Conservation (phyloP, 1,140 invertebrate species). For the Tenebrio molitor region DNA sequence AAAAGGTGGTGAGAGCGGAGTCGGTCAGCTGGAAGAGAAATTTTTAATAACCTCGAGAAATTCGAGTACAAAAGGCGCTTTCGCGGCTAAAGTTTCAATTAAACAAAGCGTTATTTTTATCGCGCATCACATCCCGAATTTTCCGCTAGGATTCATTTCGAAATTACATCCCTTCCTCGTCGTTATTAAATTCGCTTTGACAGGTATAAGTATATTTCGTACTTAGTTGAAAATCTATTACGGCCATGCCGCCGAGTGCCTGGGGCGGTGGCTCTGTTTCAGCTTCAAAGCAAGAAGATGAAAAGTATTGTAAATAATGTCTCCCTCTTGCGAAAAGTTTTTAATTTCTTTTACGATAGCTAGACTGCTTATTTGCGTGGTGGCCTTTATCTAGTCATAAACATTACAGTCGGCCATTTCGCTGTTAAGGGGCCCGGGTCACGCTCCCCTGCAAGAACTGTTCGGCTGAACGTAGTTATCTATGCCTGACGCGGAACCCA, state of each 20-base stretch:
- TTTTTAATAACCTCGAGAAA: no score
- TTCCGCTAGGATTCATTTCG: slow-evolving; percentile 10
- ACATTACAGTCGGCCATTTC: slow-evolving; percentile 38
- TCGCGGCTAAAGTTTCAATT: background rate
- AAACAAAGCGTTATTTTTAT: slow-evolving; percentile 19
- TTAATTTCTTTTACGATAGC: slow-evolving; percentile 46
- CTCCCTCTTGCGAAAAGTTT: slow-evolving; percentile 43
- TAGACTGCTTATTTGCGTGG: slow-evolving; percentile 45
- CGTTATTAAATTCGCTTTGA: slow-evolving; percentile 42
- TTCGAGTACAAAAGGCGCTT: background rate
- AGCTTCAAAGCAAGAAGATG: slow-evolving; percentile 27
- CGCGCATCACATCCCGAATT: background rate
- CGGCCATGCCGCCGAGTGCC: slow-evolving; percentile 6
- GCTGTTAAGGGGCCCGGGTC: background rate
- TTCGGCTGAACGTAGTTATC: slow-evolving; percentile 46
- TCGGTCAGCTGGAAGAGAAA: no score
- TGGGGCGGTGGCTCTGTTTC: slow-evolving; percentile 18
- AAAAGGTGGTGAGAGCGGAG: no score
- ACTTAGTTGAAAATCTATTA: slow-evolving; percentile 42
- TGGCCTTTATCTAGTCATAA: slow-evolving; percentile 44
- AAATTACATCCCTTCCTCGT: slow-evolving; percentile 18
- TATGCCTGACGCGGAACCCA: slow-evolving; percentile 45
- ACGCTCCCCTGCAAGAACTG: background rate
- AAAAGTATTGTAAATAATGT: slow-evolving; percentile 45
- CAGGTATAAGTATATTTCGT: slow-evolving; percentile 42